These are phyloP conservation scores for Oscheius sp. DNA, from an alignment of 2,888 invertebrate species.

Conservation along the genomic window DNA sequence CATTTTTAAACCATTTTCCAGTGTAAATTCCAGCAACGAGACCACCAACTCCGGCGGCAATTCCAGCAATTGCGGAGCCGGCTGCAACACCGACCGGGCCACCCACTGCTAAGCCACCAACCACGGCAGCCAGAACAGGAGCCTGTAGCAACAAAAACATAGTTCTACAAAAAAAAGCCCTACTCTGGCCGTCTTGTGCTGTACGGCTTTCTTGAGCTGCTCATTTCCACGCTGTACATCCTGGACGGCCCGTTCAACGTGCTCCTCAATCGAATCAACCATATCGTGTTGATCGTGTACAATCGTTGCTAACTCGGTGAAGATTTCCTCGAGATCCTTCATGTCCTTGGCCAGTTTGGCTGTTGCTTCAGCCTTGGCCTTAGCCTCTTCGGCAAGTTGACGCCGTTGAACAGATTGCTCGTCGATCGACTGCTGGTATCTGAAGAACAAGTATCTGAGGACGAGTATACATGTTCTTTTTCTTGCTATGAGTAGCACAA, in stretches of 20 bases:
- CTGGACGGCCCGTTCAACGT: constrained; percentile 62
- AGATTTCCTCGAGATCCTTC: constrained; percentile 67
- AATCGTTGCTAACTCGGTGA: constrained; percentile 61
- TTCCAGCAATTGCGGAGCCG: constrained; percentile 67
- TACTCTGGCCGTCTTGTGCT: constrained; percentile 63
- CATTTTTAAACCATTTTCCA: constrained; percentile 60
- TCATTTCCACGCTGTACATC: constrained; percentile 66
- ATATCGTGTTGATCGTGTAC: constrained; percentile 70
- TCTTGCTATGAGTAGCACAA: not conserved
- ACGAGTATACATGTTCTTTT: not conserved
- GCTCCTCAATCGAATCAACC: constrained; percentile 69
- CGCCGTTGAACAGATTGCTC: constrained; percentile 16
- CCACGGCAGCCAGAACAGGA: constrained; percentile 64
- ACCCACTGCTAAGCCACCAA: constrained; percentile 67
- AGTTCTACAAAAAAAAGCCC: not conserved
- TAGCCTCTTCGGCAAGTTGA: constrained; percentile 22
- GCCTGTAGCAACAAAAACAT: constrained; percentile 38
- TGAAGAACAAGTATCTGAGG: not conserved
- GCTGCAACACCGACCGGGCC: constrained; percentile 69
- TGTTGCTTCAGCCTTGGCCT: constrained; percentile 50
- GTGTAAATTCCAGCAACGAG: constrained; percentile 64
- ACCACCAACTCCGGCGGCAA: constrained; percentile 69
- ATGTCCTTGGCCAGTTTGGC: constrained; percentile 56
- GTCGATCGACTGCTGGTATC: constrained; percentile 17
- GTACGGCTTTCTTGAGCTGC: constrained; percentile 66